These are phyloP conservation scores for Corvus hawaiiensis DNA, from an alignment of 2,113 vertebrate species.

Conservation along the genomic window DNA sequence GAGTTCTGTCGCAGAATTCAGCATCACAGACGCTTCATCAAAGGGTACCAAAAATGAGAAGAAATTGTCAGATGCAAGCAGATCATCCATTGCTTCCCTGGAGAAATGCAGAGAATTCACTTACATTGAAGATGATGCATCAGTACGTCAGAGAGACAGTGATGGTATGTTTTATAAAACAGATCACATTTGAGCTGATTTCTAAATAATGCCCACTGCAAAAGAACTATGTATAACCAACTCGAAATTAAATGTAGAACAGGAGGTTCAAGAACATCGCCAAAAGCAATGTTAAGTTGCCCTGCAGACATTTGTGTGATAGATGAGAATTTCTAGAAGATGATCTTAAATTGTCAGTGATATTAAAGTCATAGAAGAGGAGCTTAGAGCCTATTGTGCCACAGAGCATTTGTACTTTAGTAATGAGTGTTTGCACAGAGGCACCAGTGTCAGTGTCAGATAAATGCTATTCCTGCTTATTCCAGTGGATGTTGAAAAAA, in stretches of 20 bases:
- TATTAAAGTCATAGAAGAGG: background rate
- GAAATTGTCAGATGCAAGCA: constrained; percentile 69
- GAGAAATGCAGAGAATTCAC: constrained; percentile 76
- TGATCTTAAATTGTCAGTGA: constrained; percentile 12
- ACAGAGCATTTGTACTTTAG: background rate
- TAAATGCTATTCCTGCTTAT: background rate
- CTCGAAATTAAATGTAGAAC: constrained; percentile 41
- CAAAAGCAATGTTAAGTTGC: constrained; percentile 26
- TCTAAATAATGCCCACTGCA: constrained; percentile 56
- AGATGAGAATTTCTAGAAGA: constrained; percentile 28
- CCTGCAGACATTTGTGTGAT: constrained; percentile 43
- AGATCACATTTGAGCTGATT: constrained; percentile 22
- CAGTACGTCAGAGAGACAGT: constrained; percentile 72
- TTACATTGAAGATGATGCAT: constrained; percentile 74
- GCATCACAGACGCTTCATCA: constrained; percentile 70
- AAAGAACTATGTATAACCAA: constrained; percentile 37
- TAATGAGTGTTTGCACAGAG: background rate
- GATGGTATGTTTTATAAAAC: constrained; percentile 73
- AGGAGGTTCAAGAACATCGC: constrained; percentile 20
- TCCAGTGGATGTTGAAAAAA: background rate
- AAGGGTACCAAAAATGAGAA: constrained; percentile 71
- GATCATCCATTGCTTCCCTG: constrained; percentile 73
- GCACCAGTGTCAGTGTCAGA: background rate
- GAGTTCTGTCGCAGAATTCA: constrained; percentile 73
- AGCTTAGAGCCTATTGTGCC: background rate